A percentile compares a stretch with the other conserved stretches of the same genome.
phyloP scores from a whole-genome alignment of 2,888 invertebrate species.

The Rutpela maculata region DNA sequence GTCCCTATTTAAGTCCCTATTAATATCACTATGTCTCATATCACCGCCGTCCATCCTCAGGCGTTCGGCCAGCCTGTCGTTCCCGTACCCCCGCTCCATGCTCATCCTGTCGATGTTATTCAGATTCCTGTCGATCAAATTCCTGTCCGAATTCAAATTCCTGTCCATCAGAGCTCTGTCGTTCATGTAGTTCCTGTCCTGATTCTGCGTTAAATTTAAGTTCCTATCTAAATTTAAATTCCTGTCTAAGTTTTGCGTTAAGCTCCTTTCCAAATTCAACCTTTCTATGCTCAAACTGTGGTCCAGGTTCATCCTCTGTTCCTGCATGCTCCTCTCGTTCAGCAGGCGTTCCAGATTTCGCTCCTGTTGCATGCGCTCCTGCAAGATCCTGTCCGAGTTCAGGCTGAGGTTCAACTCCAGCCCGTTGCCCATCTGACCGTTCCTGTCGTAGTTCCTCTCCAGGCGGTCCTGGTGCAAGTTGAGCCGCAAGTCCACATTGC shows the following conservation, averaged over 20 bases:
- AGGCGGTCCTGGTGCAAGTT: constrained; percentile 68
- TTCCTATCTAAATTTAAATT: constrained; percentile 53
- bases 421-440: constrained; percentile 63
- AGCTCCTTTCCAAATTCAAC: constrained; percentile 67
- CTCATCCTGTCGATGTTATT: constrained; percentile 55
- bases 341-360: constrained; percentile 68
- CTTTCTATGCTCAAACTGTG: constrained; percentile 68
- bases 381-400: constrained; percentile 66
- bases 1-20: constrained; percentile 63
- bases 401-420: constrained; percentile 70
- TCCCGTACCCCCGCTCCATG: constrained; percentile 49
- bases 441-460: constrained; percentile 58
- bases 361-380: constrained; percentile 68
- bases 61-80: constrained; percentile 54
- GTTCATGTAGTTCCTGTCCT: constrained; percentile 56
- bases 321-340: constrained; percentile 67
- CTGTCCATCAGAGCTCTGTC: constrained; percentile 67
- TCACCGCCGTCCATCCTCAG: constrained; percentile 57
- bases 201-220: constrained; percentile 49
- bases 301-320: constrained; percentile 65
- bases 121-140: constrained; percentile 58
- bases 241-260: constrained; percentile 66
- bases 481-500: constrained; percentile 71
- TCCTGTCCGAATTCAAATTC: constrained; percentile 62
- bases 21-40: constrained; percentile 58